Evolutionary conservation across 2,888 invertebrate genomes (phyloP).

Genomic region (Dromius quadrimaculatus): DNA sequence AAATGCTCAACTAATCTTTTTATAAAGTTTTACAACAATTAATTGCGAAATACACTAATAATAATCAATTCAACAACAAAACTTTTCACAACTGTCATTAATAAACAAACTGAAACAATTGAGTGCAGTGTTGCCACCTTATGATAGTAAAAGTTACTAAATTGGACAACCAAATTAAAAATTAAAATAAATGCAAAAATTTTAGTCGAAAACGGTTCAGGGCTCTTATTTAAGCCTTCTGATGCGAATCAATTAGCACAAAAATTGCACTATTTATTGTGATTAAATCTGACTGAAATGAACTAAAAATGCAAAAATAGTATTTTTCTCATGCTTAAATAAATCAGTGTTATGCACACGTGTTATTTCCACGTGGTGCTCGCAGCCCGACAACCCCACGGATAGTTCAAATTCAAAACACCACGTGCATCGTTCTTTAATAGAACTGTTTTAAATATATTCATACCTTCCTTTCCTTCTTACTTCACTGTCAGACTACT

Average conservation of each 20-base stretch:
- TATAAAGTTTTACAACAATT: not conserved
- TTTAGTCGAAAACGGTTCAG: not conserved
- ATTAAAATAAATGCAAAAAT: not conserved
- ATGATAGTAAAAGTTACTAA: conserved; percentile 10
- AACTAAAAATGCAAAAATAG: too few species aligned
- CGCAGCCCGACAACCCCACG: conserved; percentile 48
- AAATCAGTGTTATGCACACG: conserved; percentile 52
- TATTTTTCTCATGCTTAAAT: conserved; percentile 40
- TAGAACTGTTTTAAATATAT: conserved; percentile 51
- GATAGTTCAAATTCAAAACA: conserved; percentile 41
- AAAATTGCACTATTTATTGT: too few species aligned
- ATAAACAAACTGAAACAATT: not conserved
- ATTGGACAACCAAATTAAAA: not conserved
- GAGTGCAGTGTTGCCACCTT: not conserved
- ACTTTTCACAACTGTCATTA: not conserved
- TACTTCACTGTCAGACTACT: conserved; percentile 3
- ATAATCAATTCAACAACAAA: not conserved
- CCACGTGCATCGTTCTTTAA: conserved; percentile 51
- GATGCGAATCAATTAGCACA: too few species aligned
- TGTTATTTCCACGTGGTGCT: conserved; percentile 51
- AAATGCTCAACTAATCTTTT: not conserved
- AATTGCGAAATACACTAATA: conserved; percentile 1
- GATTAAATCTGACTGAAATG: too few species aligned
- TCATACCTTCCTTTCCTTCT: conserved; percentile 26
- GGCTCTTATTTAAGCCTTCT: too few species aligned